Percentiles rank a stretch among this genome's conserved stretches.
Conservation (phyloP, 2,797 vertebrate species). For the Pempheris klunzingeri region DNA sequence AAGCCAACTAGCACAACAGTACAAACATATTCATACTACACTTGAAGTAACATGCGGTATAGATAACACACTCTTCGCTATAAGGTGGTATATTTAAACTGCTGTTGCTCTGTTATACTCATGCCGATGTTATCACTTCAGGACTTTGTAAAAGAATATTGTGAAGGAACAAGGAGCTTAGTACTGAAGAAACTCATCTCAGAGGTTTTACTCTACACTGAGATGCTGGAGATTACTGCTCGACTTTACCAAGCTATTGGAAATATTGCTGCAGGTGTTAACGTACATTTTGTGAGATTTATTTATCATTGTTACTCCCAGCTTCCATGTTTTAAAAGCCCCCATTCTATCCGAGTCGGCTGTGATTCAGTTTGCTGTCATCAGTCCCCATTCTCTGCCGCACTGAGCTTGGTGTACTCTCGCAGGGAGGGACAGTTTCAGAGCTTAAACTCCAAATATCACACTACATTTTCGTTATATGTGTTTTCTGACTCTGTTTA, state of each 20-base stretch:
- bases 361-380: neutral
- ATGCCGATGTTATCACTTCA: no score
- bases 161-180: neutral
- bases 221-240: no score
- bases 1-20: neutral
- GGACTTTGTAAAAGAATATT: no score
- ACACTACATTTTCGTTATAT: neutral
- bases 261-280: neutral
- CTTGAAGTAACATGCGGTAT: neutral
- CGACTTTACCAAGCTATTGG: neutral
- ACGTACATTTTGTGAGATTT: neutral
- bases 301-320: neutral
- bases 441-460: neutral
- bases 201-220: neutral
- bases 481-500: neutral
- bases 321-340: no score
- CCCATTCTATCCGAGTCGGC: no score
- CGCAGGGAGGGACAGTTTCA: neutral
- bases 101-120: no score
- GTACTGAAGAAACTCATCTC: neutral
- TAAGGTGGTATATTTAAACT: no score
- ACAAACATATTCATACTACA: neutral
- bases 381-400: neutral
- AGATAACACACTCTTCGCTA: neutral
- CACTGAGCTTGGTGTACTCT: neutral